Percentiles rank a stretch among this genome's conserved stretches.
Evolutionary conservation across 64 coral and sea anemone species (phyloP).

Genomic region (Dendrophyllia cribrosa): DNA sequence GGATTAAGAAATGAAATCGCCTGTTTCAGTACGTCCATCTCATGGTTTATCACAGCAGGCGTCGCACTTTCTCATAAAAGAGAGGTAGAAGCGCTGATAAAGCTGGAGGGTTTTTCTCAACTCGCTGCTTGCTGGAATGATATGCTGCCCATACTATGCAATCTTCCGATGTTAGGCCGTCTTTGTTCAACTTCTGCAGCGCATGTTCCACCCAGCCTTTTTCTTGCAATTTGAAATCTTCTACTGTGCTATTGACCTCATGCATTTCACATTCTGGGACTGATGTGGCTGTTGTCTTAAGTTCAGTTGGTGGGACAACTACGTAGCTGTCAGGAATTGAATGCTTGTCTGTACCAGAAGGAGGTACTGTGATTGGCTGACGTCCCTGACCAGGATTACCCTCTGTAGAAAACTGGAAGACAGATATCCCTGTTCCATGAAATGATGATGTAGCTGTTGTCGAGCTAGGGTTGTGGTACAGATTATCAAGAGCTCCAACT

Average conservation of each 20-base stretch:
- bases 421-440: neutral
- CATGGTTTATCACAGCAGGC: slow-evolving; percentile 55
- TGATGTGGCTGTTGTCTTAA: slow-evolving; percentile 27
- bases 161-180: neutral
- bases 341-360: slow-evolving; percentile 14
- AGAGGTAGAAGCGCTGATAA: slow-evolving; percentile 33
- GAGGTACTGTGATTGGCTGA: neutral
- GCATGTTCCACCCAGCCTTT: slow-evolving; percentile 21
- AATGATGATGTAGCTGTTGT: slow-evolving; percentile 10
- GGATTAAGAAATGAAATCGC: slow-evolving; percentile 36
- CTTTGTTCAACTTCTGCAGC: too few species aligned
- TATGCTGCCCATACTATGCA: slow-evolving; percentile 22
- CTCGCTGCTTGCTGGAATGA: neutral
- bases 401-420: slow-evolving; percentile 9
- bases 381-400: neutral
- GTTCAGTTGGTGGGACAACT: neutral
- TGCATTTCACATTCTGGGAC: neutral
- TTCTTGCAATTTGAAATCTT: slow-evolving; percentile 11
- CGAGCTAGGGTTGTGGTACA: slow-evolving; percentile 46
- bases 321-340: slow-evolving; percentile 6
- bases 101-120: neutral
- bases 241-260: neutral
- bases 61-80: too few species aligned
- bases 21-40: slow-evolving; percentile 8
- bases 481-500: slow-evolving; percentile 57